Evolutionary conservation across 2,113 vertebrate species (phyloP).

Genomic region (Scytalopus superciliaris): DNA sequence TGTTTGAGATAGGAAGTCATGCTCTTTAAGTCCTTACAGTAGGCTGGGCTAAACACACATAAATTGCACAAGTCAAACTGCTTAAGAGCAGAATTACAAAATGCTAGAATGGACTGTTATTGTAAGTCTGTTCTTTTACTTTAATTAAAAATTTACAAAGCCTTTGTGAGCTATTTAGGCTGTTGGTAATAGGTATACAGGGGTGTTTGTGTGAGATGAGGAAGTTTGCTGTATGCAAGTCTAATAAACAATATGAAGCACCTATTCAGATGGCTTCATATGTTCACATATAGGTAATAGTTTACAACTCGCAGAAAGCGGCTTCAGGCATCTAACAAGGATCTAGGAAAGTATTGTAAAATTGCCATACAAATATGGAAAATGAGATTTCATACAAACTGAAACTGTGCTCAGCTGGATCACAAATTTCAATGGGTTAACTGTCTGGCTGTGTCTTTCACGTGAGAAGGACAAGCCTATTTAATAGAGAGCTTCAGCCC

Average conservation of each 20-base stretch:
- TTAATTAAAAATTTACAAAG: slow-evolving; percentile 66
- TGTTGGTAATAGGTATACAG: neutral
- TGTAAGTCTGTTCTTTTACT: slow-evolving; percentile 12
- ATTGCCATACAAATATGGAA: neutral
- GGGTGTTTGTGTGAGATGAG: neutral
- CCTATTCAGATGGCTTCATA: neutral
- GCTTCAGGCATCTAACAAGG: neutral
- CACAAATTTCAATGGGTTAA: neutral
- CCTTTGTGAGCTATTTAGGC: slow-evolving; percentile 22
- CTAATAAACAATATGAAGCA: neutral
- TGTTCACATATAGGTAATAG: neutral
- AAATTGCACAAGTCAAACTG: neutral
- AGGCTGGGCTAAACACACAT: neutral
- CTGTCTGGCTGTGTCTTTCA: neutral
- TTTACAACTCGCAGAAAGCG: neutral
- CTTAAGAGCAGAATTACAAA: slow-evolving; percentile 31
- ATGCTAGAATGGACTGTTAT: neutral
- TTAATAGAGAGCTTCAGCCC: neutral
- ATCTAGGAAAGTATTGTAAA: neutral
- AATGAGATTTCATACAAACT: neutral
- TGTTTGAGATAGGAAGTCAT: neutral
- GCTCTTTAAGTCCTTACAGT: neutral
- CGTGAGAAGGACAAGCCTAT: neutral
- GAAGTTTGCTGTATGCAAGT: neutral
- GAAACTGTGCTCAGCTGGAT: neutral